phyloP scores from a whole-genome alignment of 2,797 vertebrate genomes.

The Taeniopygia guttata region DNA sequence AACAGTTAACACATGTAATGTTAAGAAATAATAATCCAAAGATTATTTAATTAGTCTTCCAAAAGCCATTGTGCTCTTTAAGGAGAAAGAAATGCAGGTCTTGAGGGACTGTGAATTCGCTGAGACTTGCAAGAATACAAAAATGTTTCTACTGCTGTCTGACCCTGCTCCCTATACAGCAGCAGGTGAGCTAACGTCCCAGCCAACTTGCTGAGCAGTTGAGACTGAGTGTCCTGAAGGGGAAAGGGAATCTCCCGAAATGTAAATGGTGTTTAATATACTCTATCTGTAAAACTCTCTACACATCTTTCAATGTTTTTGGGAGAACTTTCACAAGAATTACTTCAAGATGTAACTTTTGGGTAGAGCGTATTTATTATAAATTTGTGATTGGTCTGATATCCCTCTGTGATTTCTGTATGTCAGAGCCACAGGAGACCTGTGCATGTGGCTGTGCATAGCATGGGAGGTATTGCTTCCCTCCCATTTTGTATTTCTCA shows the following conservation, averaged over 20 bases:
- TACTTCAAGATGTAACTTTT: background rate
- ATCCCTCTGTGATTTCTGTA: background rate
- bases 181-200: rapidly evolving
- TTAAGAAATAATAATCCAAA: background rate
- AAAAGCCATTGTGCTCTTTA: background rate
- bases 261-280: background rate
- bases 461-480: background rate
- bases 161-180: background rate
- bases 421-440: background rate
- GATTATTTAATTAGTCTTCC: background rate
- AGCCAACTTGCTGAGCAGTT: background rate
- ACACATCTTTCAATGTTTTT: background rate
- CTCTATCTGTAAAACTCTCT: background rate
- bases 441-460: background rate
- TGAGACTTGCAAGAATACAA: background rate
- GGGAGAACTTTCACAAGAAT: background rate
- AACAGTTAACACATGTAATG: background rate
- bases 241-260: background rate
- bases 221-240: background rate
- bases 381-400: background rate
- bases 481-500: background rate
- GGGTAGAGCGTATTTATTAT: background rate
- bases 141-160: background rate
- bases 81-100: background rate
- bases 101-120: background rate